Evolutionary conservation across 1,140 invertebrate species (phyloP).

Genomic region (Atta texana): DNA sequence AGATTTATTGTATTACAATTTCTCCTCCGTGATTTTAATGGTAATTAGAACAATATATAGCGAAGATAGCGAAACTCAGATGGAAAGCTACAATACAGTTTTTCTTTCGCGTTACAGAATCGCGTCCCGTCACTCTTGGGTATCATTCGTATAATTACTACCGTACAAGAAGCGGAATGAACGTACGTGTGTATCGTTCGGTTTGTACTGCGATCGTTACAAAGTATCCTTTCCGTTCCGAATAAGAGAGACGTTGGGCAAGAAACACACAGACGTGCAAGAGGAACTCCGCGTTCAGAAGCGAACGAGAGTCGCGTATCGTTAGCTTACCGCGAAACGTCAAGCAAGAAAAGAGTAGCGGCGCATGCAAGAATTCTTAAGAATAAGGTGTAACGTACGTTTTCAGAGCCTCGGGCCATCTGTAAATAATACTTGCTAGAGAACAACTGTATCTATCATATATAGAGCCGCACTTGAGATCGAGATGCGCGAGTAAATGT

Average conservation of each 20-base stretch:
- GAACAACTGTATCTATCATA: conserved; percentile 74
- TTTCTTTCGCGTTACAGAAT: conserved; percentile 5
- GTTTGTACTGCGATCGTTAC: neutral
- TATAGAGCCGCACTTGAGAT: conserved; percentile 49
- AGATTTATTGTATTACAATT: neutral
- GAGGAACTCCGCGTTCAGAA: neutral
- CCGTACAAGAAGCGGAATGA: conserved; percentile 27
- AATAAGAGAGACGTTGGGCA: conserved; percentile 20
- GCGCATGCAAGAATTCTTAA: conserved; percentile 72
- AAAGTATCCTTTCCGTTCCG: conserved; percentile 30
- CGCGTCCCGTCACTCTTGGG: conserved; percentile 20
- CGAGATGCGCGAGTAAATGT: conserved; percentile 48
- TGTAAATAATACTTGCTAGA: conserved; percentile 84
- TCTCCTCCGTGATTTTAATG: neutral
- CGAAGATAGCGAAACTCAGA: neutral
- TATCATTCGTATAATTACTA: conserved; percentile 30
- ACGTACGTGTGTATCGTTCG: neutral
- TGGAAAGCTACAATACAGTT: conserved; percentile 11
- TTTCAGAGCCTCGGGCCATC: conserved; percentile 85
- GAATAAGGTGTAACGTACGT: conserved; percentile 82
- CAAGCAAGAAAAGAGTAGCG: conserved; percentile 55
- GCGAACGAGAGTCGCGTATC: conserved; percentile 27
- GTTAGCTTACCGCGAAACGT: conserved; percentile 38
- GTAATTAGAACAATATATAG: conserved; percentile 1
- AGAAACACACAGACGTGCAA: conserved; percentile 35